Conservation (phyloP, 1,140 invertebrate genomes). For the Formica selysi region DNA sequence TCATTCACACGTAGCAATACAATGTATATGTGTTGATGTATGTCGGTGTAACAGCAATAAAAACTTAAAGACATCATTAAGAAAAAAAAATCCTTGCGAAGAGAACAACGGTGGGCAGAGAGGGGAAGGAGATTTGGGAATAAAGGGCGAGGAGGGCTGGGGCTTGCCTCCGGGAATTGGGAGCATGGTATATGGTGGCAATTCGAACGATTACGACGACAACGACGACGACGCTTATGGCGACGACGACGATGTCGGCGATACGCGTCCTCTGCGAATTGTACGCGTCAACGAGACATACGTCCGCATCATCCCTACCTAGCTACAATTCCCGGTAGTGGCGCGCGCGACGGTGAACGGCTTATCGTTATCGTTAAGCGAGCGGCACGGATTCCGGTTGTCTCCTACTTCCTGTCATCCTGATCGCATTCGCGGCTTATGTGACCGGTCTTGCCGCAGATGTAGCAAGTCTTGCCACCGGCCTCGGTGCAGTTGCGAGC, state of each 20-base stretch:
- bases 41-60: conserved; percentile 81
- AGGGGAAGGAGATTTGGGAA: conserved; percentile 73
- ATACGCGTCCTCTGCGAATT: conserved; percentile 77
- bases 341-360: conserved; percentile 83
- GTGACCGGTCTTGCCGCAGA: conserved; percentile 95
- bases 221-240: conserved; percentile 69
- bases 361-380: conserved; percentile 82
- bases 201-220: conserved; percentile 80
- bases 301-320: conserved; percentile 83
- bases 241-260: conserved; percentile 79
- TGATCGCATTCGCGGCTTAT: conserved; percentile 96
- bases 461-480: conserved; percentile 94
- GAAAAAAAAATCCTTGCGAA: conserved; percentile 80
- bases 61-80: conserved; percentile 79
- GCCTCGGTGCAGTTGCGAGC: conserved; percentile 94
- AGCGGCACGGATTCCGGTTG: conserved; percentile 81
- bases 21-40: conserved; percentile 50
- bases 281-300: conserved; percentile 81
- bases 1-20: conserved; percentile 50
- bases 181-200: conserved; percentile 79
- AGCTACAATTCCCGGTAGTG: conserved; percentile 83
- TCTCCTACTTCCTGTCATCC: conserved; percentile 89
- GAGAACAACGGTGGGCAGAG: conserved; percentile 82
- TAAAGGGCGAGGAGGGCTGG: conserved; percentile 58
- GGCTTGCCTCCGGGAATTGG: conserved; percentile 79